Base-by-base conservation (phyloP, 1,140 invertebrate species). In the Polypedilum pembai region DNA sequence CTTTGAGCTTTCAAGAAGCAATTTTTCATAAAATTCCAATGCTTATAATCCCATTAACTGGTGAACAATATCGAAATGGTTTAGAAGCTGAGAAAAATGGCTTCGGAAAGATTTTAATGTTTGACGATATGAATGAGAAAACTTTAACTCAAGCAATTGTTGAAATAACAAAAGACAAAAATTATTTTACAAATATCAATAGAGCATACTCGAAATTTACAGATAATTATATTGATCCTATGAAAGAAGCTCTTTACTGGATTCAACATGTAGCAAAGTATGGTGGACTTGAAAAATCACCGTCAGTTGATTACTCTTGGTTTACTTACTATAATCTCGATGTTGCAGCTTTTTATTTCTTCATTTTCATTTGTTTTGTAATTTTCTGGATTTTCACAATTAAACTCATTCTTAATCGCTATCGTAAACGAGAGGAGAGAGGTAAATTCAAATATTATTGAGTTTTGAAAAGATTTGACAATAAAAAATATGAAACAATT, bases 1-100 rank as follows among this genome's bases (percentile, higher is more conserved):
- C 80, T 15, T 56, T 56, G 10, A 56, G 45, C n/a, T 56, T 56
- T 56, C 45, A 56, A 56, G 45, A 56, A 56, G 45, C 45, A n/a
- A n/a, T 56, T n/a, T 56, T 4, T n/a, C 12, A 56, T 56, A 4
- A 1, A n/a, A n/a, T 56, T 56, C 45, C 45, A 56, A 56, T 56
- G 45, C 3, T 56, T 0, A 56, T 56, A 12, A 56, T 56, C 1
- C 45, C 45, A 56, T 56, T 56, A 4, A 56, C 45, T 12, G 45
- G 45, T 12, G 45, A 56, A 15, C 45, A 56, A 15, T 56, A 56
- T 15, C 12, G 45, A 56, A 56, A 56, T 15, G 45, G 12, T 56
- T 3, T 56, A 12, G 12, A 56, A 56, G 45, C 45, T 56, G 45
- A 56, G n/a, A 12, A n/a, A n/a, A n/a, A n/a, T 12, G 12, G n/a